Percentiles rank a stretch among this genome's conserved stretches.
These are phyloP conservation scores for Scaptomyza polygonia DNA, from an alignment of 2,888 invertebrate species.

Conservation along the genomic window DNA sequence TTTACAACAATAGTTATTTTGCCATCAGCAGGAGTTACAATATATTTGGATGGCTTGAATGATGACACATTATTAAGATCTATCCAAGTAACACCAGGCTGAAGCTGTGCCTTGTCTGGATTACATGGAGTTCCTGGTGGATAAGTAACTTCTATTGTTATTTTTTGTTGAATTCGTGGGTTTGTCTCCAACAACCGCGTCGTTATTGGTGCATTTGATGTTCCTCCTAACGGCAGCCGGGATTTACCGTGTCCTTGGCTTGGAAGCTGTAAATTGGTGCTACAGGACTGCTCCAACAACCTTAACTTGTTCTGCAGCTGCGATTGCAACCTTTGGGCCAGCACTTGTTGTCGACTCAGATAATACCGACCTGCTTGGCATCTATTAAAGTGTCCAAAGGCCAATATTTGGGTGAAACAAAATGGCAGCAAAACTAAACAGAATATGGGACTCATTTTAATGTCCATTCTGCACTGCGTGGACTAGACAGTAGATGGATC, in stretches of 20 bases:
- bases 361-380: neutral
- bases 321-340: neutral
- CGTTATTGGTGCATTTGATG: too few relatives aligned
- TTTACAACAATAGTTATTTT: neutral
- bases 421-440: constrained; percentile 17
- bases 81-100: neutral
- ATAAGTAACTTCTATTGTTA: neutral
- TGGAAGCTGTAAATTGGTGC: too few relatives aligned
- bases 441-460: neutral
- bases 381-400: accelerated
- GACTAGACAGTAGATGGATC: neutral
- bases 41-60: neutral
- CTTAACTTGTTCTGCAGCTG: neutral
- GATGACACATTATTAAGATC: neutral
- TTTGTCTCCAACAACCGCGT: too few relatives aligned
- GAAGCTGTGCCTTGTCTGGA: neutral
- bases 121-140: constrained; percentile 7
- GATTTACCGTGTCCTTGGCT: too few relatives aligned
- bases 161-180: too few relatives aligned
- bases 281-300: neutral
- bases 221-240: too few relatives aligned
- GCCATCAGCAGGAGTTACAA: neutral
- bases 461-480: constrained; percentile 1
- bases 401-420: neutral
- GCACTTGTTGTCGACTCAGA: neutral